Percentiles rank a stretch among this genome's conserved stretches.
These are phyloP conservation scores for Oreotragus oreotragus DNA, from an alignment of 2,113 vertebrate genomes.

Conservation along the genomic window DNA sequence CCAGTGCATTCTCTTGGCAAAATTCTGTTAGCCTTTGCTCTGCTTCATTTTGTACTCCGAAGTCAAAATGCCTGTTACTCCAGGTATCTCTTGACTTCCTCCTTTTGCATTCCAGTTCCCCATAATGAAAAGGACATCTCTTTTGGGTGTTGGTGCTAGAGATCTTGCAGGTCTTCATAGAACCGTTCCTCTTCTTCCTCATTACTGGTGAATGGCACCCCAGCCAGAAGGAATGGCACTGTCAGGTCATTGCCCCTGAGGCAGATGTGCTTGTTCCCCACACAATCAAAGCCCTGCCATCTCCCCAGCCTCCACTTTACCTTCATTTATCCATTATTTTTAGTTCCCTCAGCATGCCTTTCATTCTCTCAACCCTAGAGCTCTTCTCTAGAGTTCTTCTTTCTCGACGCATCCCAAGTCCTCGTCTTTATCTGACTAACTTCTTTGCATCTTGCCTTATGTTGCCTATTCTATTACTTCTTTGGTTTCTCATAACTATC, in stretches of 20 bases:
- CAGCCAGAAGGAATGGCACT: background rate
- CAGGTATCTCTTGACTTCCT: background rate
- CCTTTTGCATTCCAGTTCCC: background rate
- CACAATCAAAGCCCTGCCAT: background rate
- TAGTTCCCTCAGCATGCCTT: background rate
- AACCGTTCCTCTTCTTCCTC: accelerated
- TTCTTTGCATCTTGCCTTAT: background rate
- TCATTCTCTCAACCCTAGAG: background rate
- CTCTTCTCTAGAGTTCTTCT: background rate
- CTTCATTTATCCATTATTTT: background rate
- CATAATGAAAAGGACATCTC: background rate
- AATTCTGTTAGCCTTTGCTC: background rate
- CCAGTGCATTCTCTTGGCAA: background rate
- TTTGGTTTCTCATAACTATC: background rate
- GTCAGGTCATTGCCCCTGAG: background rate
- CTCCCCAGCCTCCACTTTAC: background rate
- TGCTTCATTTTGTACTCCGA: background rate
- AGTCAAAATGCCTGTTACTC: background rate
- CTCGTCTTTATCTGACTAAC: background rate
- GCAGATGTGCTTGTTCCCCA: background rate
- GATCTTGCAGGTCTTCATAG: background rate
- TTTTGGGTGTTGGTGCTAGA: background rate
- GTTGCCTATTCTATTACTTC: background rate
- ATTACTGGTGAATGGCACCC: background rate
- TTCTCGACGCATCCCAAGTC: accelerated